Conservation (phyloP, 2,888 invertebrate species). For the Endotricha flammealis region DNA sequence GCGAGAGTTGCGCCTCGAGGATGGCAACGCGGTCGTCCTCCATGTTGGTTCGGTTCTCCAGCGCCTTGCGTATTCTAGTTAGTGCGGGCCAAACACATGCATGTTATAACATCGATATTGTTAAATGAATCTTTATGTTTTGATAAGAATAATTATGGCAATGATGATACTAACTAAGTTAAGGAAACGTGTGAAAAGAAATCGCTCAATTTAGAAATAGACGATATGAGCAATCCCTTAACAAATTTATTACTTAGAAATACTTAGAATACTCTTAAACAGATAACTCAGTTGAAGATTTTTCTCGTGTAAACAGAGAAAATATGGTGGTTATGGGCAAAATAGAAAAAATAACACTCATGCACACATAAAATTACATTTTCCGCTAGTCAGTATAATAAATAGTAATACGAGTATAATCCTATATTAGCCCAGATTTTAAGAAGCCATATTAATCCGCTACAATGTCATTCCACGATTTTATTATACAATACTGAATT, state of each 20-base stretch:
- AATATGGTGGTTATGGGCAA: conserved; percentile 63
- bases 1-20: conserved; percentile 98
- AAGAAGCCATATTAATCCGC: conserved; percentile 4
- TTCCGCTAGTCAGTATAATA: background rate
- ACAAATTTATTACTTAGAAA: too few species aligned
- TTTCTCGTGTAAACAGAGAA: background rate
- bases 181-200: background rate
- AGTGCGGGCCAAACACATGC: conserved; percentile 78
- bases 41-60: conserved; percentile 99
- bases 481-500: background rate
- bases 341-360: conserved; percentile 49
- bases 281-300: background rate
- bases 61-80: conserved; percentile 96
- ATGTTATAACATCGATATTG: conserved; percentile 67
- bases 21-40: conserved; percentile 99
- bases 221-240: too few species aligned
- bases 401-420: conserved; percentile 24
- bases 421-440: conserved; percentile 11
- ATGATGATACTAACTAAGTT: conserved; percentile 6
- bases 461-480: background rate
- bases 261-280: background rate
- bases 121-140: conserved; percentile 10
- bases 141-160: conserved; percentile 4
- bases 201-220: background rate
- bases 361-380: conserved; percentile 37